phyloP scores from a whole-genome alignment of 2,797 vertebrate species.

The Mormyrus proboscirostris region DNA sequence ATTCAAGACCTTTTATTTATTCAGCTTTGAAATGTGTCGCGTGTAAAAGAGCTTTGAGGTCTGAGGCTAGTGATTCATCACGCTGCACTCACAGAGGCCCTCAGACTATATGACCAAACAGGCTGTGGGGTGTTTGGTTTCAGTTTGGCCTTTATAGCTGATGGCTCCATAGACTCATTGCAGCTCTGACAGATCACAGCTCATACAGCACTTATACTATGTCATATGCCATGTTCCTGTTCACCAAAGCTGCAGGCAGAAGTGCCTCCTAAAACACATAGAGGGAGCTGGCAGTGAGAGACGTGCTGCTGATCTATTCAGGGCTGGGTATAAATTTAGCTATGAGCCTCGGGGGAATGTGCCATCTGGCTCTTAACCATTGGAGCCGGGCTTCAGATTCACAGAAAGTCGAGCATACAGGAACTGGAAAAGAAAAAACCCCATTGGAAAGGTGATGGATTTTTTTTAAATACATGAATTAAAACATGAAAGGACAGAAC shows the following conservation, averaged over 20 bases:
- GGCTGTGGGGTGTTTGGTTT: neutral
- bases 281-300: neutral
- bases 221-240: neutral
- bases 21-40: too few species aligned
- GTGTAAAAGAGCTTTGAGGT: too few species aligned
- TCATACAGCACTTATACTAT: neutral
- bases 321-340: neutral
- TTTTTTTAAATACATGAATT: neutral
- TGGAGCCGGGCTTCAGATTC: neutral
- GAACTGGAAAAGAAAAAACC: neutral
- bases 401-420: neutral
- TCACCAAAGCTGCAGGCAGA: neutral
- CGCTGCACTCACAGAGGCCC: neutral
- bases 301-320: neutral
- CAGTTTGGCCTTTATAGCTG: neutral
- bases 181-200: neutral
- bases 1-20: too few species aligned
- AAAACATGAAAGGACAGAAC: neutral
- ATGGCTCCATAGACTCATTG: neutral
- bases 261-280: neutral
- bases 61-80: too few species aligned
- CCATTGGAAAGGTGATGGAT: neutral
- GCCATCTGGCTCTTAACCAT: constrained; percentile 6
- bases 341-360: neutral
- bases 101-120: neutral